Base-by-base conservation (phyloP, 2,113 vertebrate genomes). In the Callaeas wilsoni region DNA sequence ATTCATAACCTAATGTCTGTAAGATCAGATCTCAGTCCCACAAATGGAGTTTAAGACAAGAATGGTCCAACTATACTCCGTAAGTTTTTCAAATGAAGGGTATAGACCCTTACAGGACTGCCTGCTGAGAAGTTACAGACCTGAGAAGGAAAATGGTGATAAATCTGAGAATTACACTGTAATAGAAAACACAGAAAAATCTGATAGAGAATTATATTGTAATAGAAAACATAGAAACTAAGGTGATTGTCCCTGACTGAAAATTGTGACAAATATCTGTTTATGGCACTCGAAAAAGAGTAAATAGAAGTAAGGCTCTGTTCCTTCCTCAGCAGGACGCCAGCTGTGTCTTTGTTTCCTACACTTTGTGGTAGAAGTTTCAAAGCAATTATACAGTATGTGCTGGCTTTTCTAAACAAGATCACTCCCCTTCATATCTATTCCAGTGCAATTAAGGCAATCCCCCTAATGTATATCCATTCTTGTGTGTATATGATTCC, bases 51-150 rank as follows among this genome's bases (percentile, higher is more conserved):
- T 44, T 32, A 53, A 35, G 10, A 26, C 3, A 29, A 41, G 41
- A 56, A 22, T 25, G 12, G 25, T 13, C 10, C 15, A 41, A 1
- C 49, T 41, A 5, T 8, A 13, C 14, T 49, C 5, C 0, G 0
- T 16, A 37, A 21, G 2, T 15, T 62, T 73, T 78, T 25, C 14
- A 42, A 4, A 49, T 37, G 30, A 65, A n/a, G 20, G 15, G 2
- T 46, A 39, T 16, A 26, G 23, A 39, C 4, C 2, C 13, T 62
- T 41, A 25, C 4, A 68, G 50, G 35, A 20, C 50, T 84, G 1
- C 55, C 6, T 32, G 50, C 15, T 35, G 33, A 37, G 41, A 53
- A 37, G 11, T 37, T 50, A 3, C 1, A 13, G 74, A 69, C 7
- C 7, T 52, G 27, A 52, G 39, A 62, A 49, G 29, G 60, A 62